phyloP scores from a whole-genome alignment of 2,888 invertebrate genomes.

The Venusia cambrica region DNA sequence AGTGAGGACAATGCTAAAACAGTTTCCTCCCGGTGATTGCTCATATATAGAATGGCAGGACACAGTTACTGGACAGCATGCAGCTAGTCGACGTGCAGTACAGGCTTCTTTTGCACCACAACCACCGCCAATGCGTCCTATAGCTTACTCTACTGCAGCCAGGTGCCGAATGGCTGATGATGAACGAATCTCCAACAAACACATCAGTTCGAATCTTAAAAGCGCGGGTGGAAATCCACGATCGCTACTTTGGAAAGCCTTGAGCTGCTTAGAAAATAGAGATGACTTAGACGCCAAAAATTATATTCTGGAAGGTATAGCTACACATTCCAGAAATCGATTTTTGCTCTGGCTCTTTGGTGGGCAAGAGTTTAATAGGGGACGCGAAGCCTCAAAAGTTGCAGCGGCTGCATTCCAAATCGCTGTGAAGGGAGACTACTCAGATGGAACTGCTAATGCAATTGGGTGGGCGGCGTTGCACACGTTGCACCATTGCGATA shows the following conservation, averaged over 20 bases:
- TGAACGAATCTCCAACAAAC: slow-evolving; percentile 45
- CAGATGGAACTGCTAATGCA: slow-evolving; percentile 61
- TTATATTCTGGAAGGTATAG: slow-evolving; percentile 51
- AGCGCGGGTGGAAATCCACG: slow-evolving; percentile 46
- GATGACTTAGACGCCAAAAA: slow-evolving; percentile 47
- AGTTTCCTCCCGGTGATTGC: slow-evolving; percentile 57
- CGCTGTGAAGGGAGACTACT: slow-evolving; percentile 58
- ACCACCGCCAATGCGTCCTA: slow-evolving; percentile 42
- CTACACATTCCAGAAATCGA: slow-evolving; percentile 49
- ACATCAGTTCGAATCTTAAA: slow-evolving; percentile 45
- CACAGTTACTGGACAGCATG: slow-evolving; percentile 62
- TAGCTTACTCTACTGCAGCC: slow-evolving; percentile 46
- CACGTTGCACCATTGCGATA: slow-evolving; percentile 51
- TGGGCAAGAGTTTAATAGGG: slow-evolving; percentile 56
- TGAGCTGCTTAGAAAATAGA: slow-evolving; percentile 57
- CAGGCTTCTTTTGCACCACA: slow-evolving; percentile 67
- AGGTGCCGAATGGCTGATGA: slow-evolving; percentile 58
- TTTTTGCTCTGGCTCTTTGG: slow-evolving; percentile 64
- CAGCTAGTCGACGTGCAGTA: slow-evolving; percentile 62
- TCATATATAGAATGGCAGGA: slow-evolving; percentile 61
- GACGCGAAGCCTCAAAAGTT: slow-evolving; percentile 33
- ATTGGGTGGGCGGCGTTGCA: slow-evolving; percentile 72
- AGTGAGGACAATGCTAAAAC: slow-evolving; percentile 61
- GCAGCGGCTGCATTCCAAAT: slow-evolving; percentile 62
- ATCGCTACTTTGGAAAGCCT: slow-evolving; percentile 50